Evolutionary conservation across 2,888 invertebrate species (phyloP), one percentile per base, ranked within the genome.

Genomic region (Atrina japonica): DNA sequence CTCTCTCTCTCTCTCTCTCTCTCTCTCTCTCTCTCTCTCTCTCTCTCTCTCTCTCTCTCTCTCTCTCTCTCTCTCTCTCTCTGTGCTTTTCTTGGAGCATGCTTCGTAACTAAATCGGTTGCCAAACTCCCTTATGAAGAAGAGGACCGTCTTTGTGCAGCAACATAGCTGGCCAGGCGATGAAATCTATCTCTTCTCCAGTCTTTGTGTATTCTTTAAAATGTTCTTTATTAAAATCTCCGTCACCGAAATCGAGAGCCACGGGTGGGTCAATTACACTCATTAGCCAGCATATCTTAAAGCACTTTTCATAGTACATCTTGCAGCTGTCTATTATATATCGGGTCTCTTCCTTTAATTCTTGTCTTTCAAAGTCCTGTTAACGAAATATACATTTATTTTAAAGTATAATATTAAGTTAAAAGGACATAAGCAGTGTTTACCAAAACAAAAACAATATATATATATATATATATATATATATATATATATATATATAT

Each of bases 241-340:
- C 45, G 0, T 49, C 58, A 3, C 29, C 21, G 1, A 41, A 25
- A 9, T 64, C 68, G 45, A 77, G 66, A 2, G 49, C 59, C 1
- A 77, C 35, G 1, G 77, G 73, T 2, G 75, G 76, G 16, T 71
- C 73, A 29, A 67, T 71, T 16, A 71, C 55, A 14, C 50, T 65
- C 76, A 78, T 78, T 9, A 76, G 23, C 78, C 78, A 78, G 41
- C 78, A 76, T 2, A 76, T 0, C 11, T 71, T 47, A 0, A 73
- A 43, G 29, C 67, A 72, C 30, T 64, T 67, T 7, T 47, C 59
- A 1, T 58, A 30, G 40, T 60, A 70, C 9, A 25, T 27, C 6
- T 41, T 45, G 43, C 59, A 59, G 6, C 14, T 52, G 3, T 35
- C 41, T 1, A 60, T 25, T 40, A 23, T 40, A 3, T 70, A 47